Base-by-base conservation (phyloP, 2,888 invertebrate genomes). In the Synanthedon vespiformis region DNA sequence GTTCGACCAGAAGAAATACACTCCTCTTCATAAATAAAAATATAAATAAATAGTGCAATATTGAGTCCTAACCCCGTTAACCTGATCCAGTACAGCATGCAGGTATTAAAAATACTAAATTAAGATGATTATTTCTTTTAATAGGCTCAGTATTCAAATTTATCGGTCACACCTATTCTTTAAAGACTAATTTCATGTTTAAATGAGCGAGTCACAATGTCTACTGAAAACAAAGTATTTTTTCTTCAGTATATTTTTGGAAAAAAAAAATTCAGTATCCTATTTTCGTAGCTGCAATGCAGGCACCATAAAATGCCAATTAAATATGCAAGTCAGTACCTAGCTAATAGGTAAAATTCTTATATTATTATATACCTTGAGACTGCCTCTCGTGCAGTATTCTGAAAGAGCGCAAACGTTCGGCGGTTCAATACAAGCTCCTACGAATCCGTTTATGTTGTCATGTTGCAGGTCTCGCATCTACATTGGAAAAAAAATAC, bases 381-480 rank as follows among this genome's bases (percentile, higher is more conserved):
- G 90, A 71, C 96, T 96, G 52, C 97, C 97, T 56, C 96, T 89
- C 12, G 94, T 93, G 77, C 96, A 96, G 76, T 96, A 97, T 71
- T 95, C 94, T 1, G 95, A 94, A 51, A 97, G 90, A 61, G 96
- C 93, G 79, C 95, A 96, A 65, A 96, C 94, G 70, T 95, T 94
- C 0, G 96, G 95, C 2, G 95, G 93, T 67, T 97, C 97, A 12
- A 95, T 94, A 70, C 95, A 96, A 12, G 96, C 96, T 50, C 97
- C 97, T 57, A 97, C 94, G 69, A 97, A 97, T 12, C 95, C 93
- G 70, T 96, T 96, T 55, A 97, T 88, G 76, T 97, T 97, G 77
- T 96, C 96, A 69, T 97, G 96, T 14, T 95, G 91, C 58, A 97
- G 88, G 77, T 97, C 96, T 56, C 95, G 90, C 89, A 97, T 93